Evolutionary conservation across 64 coral and sea anemone species (phyloP).

Genomic region (Exaiptasia diaphana): DNA sequence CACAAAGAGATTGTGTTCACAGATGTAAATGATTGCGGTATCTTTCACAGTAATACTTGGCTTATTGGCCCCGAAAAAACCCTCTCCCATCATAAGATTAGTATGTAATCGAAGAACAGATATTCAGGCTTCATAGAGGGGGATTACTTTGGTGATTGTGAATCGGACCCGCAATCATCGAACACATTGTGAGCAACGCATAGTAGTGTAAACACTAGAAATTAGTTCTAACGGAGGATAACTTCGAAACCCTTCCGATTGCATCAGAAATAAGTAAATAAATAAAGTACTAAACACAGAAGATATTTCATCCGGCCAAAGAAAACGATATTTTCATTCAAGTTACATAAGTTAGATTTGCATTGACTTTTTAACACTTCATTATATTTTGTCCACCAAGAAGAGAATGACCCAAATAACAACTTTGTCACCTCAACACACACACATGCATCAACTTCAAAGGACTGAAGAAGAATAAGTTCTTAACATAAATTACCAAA

Average conservation of each 20-base stretch:
- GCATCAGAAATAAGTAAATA: constrained; percentile 17
- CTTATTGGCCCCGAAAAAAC: constrained; percentile 3
- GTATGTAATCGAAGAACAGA: constrained; percentile 3
- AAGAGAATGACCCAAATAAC: too few species aligned
- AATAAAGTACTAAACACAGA: background rate
- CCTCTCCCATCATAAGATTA: constrained; percentile 3
- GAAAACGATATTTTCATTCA: too few species aligned
- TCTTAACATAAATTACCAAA: too few species aligned
- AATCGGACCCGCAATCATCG: background rate
- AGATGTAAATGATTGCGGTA: background rate
- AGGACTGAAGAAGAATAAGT: too few species aligned
- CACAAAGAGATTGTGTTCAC: too few species aligned
- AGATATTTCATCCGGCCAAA: background rate
- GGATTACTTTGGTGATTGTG: constrained; percentile 4
- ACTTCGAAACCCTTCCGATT: background rate
- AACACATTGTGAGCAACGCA: too few species aligned
- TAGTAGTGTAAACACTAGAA: background rate
- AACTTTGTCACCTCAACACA: too few species aligned
- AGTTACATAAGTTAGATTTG: too few species aligned
- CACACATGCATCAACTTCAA: too few species aligned
- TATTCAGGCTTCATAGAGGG: background rate
- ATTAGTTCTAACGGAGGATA: background rate
- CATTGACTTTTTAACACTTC: too few species aligned
- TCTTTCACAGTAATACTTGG: background rate
- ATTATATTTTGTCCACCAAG: too few species aligned